phyloP scores from a whole-genome alignment of 2,113 vertebrate species.

The Limnothrissa miodon region DNA sequence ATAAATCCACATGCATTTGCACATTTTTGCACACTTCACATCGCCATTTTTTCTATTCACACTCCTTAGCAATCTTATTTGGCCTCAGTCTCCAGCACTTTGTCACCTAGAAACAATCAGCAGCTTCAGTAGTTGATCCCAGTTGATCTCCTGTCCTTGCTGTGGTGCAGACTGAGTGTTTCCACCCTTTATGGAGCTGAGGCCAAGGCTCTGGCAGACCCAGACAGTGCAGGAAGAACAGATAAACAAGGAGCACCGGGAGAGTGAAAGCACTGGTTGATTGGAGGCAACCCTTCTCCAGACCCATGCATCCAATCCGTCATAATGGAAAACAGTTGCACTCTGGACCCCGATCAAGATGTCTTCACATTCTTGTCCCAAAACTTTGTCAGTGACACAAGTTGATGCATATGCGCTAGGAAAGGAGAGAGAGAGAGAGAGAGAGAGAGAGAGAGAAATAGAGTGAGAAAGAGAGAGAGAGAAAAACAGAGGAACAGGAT shows the following conservation, averaged over 20 bases:
- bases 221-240: neutral
- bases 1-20: neutral
- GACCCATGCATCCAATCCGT: neutral
- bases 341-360: neutral
- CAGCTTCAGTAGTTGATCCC: no score
- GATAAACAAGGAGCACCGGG: neutral
- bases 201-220: neutral
- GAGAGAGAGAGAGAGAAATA: neutral
- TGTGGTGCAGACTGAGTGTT: no score
- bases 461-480: neutral
- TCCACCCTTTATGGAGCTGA: no score
- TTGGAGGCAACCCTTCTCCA: neutral
- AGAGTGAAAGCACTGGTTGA: neutral
- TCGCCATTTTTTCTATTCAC: neutral
- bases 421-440: neutral
- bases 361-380: constrained; percentile 3
- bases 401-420: neutral
- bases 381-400: neutral
- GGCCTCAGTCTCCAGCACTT: neutral
- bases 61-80: neutral
- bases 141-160: no score
- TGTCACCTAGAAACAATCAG: no score
- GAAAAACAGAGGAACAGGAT: neutral
- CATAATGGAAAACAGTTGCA: neutral
- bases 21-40: neutral